Evolutionary conservation across 2,113 vertebrate species (phyloP).

Genomic region (Syngnathus scovelli): DNA sequence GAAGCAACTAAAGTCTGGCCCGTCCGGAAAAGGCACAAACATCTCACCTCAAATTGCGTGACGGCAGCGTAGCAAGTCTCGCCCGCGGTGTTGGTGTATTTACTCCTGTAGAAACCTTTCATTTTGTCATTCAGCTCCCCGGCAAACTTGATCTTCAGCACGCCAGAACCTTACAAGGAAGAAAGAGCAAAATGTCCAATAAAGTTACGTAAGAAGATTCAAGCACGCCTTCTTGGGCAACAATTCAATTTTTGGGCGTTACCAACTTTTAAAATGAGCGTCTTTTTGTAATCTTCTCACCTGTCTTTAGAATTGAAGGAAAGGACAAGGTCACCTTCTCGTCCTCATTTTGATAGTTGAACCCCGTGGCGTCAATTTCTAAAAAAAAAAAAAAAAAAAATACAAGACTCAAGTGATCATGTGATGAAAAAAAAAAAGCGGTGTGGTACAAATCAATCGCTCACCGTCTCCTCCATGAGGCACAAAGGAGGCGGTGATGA

Average conservation of each 20-base stretch:
- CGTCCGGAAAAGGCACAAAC: neutral
- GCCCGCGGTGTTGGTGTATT: conserved; percentile 82
- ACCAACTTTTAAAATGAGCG: neutral
- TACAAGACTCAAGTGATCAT: neutral
- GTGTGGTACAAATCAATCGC: conserved; percentile 14
- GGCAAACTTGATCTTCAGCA: conserved; percentile 93
- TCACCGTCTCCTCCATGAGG: conserved; percentile 92
- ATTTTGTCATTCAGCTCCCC: conserved; percentile 98
- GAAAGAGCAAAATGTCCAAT: neutral
- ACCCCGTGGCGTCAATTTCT: conserved; percentile 97
- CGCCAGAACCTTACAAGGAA: conserved; percentile 76
- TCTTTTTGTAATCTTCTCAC: conserved; percentile 54
- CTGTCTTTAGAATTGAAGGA: conserved; percentile 87
- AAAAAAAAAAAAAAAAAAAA: conserved; percentile 9
- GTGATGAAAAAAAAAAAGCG: neutral
- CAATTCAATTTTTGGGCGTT: no score
- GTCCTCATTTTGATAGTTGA: conserved; percentile 99
- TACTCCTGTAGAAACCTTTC: conserved; percentile 98
- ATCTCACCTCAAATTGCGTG: conserved; percentile 93
- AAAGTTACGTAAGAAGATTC: no score
- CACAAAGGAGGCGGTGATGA: conserved; percentile 93
- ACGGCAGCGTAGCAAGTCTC: conserved; percentile 92
- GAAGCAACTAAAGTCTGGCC: no score
- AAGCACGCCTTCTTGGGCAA: neutral
- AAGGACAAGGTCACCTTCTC: conserved; percentile 99